phyloP scores from a whole-genome alignment of 2,113 vertebrate genomes.

The Ceyx margarethae region DNA sequence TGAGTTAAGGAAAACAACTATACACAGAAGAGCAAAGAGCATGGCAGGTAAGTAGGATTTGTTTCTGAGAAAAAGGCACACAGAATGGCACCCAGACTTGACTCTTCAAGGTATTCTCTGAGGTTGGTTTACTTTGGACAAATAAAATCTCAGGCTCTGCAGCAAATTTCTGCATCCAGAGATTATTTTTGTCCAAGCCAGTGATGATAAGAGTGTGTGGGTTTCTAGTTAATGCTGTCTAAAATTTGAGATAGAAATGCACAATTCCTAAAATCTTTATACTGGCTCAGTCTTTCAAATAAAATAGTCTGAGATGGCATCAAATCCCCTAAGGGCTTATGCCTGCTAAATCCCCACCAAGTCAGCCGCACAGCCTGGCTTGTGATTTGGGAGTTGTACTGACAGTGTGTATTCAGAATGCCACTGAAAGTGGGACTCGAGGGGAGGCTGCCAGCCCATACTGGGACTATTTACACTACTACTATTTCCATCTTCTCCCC shows the following conservation, averaged over 20 bases:
- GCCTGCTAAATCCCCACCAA: not conserved
- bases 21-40: not conserved
- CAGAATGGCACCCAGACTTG: not conserved
- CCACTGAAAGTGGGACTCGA: not conserved
- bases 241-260: not conserved
- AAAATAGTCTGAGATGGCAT: constrained; percentile 3
- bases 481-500: not conserved
- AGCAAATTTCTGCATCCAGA: constrained; percentile 22
- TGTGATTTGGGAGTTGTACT: not conserved
- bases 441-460: not conserved
- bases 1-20: not conserved
- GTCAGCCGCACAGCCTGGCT: not conserved
- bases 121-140: not conserved
- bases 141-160: not conserved
- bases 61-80: not conserved
- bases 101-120: not conserved
- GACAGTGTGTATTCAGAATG: not conserved
- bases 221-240: not conserved
- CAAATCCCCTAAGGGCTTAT: not conserved
- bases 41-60: not conserved
- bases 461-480: not conserved
- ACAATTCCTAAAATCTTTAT: constrained; percentile 2
- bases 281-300: not conserved
- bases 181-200: constrained; percentile 10
- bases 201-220: not conserved